These are phyloP conservation scores for Anastrepha obliqua DNA, from an alignment of 1,140 invertebrate species.

Conservation along the genomic window DNA sequence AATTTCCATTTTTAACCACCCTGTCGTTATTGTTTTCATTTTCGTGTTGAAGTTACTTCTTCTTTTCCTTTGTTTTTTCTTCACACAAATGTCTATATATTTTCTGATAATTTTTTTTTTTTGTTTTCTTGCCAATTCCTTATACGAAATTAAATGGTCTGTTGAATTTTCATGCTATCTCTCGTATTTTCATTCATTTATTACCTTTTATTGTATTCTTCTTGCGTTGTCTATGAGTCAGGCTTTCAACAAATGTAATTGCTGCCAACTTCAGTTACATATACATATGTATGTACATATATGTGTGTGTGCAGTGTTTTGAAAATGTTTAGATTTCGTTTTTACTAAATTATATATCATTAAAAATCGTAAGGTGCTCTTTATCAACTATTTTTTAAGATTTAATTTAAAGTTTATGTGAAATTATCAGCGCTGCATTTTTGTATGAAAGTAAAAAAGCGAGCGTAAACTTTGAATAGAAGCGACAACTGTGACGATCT, in stretches of 20 bases:
- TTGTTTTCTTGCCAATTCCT: constrained; percentile 26
- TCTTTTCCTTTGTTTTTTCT: background rate
- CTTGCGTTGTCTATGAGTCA: background rate
- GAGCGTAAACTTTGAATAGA: too few relatives aligned
- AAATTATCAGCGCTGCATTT: too few relatives aligned
- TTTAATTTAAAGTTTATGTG: too few relatives aligned
- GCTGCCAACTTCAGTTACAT: background rate
- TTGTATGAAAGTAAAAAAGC: too few relatives aligned
- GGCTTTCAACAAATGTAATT: background rate
- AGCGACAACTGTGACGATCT: too few relatives aligned
- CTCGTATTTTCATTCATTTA: background rate
- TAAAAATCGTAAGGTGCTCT: too few relatives aligned
- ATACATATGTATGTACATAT: too few relatives aligned
- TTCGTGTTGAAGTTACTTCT: constrained; percentile 21
- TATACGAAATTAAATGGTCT: constrained; percentile 47
- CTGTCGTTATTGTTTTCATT: constrained; percentile 1
- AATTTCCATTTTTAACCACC: constrained; percentile 41
- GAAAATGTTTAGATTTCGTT: too few relatives aligned
- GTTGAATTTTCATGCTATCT: constrained; percentile 45
- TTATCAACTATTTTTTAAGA: too few relatives aligned
- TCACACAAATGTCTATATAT: constrained; percentile 15
- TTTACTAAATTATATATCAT: too few relatives aligned
- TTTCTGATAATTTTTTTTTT: constrained; percentile 3
- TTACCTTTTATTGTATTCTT: background rate
- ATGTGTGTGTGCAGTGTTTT: too few relatives aligned